Conservation (phyloP, 92 coral and sea anemone species). For the Actinostola sp. region DNA sequence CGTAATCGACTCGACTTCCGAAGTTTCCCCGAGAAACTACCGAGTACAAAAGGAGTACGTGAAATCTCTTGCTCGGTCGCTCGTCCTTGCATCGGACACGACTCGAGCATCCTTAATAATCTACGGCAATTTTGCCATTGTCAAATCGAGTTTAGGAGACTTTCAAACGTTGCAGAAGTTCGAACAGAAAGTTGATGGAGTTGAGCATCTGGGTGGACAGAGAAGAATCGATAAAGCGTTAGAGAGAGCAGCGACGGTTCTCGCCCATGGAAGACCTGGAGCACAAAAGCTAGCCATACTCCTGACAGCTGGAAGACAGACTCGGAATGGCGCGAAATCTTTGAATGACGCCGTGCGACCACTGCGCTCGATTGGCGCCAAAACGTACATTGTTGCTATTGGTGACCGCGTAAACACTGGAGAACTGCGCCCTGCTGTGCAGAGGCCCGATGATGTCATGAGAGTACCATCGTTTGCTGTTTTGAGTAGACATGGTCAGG, state of each 20-base stretch:
- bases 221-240: constrained; percentile 76
- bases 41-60: constrained; percentile 62
- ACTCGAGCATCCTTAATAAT: constrained; percentile 62
- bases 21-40: constrained; percentile 24
- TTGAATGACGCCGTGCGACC: constrained; percentile 62
- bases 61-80: constrained; percentile 55
- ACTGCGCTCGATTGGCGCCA: constrained; percentile 64
- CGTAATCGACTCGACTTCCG: constrained; percentile 63
- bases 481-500: constrained; percentile 15
- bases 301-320: constrained; percentile 71
- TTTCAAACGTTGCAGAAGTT: constrained; percentile 47
- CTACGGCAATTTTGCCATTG: constrained; percentile 54
- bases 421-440: constrained; percentile 58
- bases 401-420: constrained; percentile 46
- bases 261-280: constrained; percentile 57
- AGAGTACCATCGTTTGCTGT: constrained; percentile 23
- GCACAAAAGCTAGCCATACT: constrained; percentile 68
- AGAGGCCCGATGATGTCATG: constrained; percentile 39
- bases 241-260: constrained; percentile 46
- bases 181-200: constrained; percentile 56
- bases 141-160: constrained; percentile 46
- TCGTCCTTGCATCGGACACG: constrained; percentile 56
- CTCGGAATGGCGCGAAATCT: constrained; percentile 48
- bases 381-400: constrained; percentile 71
- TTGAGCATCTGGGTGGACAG: constrained; percentile 50